phyloP scores from a whole-genome alignment of 2,113 vertebrate genomes.

The Archocentrus centrarchus region DNA sequence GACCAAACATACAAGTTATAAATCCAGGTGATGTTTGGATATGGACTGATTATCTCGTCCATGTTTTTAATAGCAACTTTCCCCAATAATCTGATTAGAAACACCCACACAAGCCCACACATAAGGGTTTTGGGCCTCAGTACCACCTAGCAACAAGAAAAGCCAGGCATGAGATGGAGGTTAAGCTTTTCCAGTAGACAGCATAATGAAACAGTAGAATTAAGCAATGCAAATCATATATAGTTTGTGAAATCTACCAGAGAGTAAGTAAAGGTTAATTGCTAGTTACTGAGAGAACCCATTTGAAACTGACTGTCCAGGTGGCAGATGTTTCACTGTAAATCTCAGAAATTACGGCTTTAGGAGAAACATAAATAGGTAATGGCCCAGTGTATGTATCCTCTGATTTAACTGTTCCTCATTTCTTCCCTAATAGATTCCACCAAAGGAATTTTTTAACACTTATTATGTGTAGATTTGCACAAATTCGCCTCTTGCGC shows the following conservation, averaged over 20 bases:
- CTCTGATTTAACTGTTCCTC: neutral
- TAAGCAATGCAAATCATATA: conserved; percentile 48
- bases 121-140: conserved; percentile 50
- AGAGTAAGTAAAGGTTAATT: conserved; percentile 70
- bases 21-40: neutral
- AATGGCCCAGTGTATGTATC: neutral
- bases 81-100: conserved; percentile 58
- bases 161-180: conserved; percentile 63
- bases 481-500: neutral
- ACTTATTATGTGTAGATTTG: conserved; percentile 1
- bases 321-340: conserved; percentile 53
- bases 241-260: conserved; percentile 20
- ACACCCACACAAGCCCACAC: conserved; percentile 65
- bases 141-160: conserved; percentile 70
- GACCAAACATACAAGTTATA: neutral
- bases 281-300: conserved; percentile 39
- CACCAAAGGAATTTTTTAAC: neutral
- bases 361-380: neutral
- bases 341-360: conserved; percentile 39
- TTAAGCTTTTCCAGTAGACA: conserved; percentile 61
- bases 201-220: conserved; percentile 60
- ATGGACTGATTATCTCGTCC: conserved; percentile 16
- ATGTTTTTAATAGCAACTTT: conserved; percentile 30
- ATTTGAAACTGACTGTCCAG: conserved; percentile 40
- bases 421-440: neutral